Evolutionary conservation across 2,797 vertebrate species (phyloP), one percentile per base, ranked within the genome.

Genomic region (Epinephelus malabaricus): DNA sequence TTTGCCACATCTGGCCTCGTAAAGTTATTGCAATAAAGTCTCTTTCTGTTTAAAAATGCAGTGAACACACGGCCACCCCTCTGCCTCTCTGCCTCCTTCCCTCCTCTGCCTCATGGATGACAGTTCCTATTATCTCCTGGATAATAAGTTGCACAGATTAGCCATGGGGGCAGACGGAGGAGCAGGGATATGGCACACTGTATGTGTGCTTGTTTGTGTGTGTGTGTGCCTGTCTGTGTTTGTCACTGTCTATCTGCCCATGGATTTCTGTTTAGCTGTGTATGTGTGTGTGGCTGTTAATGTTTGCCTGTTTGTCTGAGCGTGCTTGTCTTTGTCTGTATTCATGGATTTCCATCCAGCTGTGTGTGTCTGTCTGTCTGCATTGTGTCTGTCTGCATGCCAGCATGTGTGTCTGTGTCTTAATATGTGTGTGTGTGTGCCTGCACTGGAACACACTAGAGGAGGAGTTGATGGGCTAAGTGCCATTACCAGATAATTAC

Each of bases 401-500:
- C 27, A 59, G 25, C 2, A 4, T 64, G 43, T 61, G 63, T 40
- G 64, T 45, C 19, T 73, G 21, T 64, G 40, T 38, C 8, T 56
- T 40, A 25, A 49, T 64, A 46, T 54, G 23, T 56, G 13, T 49
- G 15, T 49, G 15, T 54, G 49, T 14, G n/a, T 69, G 72, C n/a
- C 10, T 80, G 73, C 82, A 53, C 54, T 62, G 62, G 70, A 75
- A 86, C 88, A 82, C 66, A 38, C 75, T n/a, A 68, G 77, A 90
- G 86, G 86, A 88, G 88, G 81, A 86, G 85, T 72, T 84, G 89
- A 91, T 84, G 87, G 89, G 87, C 86, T 88, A 88, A 92, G 90
- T 89, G 86, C 92, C 90, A 92, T 91, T 91, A 92, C 73, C 70
- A 76, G 87, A 93, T 92, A 92, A 94, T 93, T 92, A 90, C 73